Percentiles rank a stretch among this genome's conserved stretches.
Conservation (phyloP, 2,888 invertebrate genomes). For the Craniophora ligustri region DNA sequence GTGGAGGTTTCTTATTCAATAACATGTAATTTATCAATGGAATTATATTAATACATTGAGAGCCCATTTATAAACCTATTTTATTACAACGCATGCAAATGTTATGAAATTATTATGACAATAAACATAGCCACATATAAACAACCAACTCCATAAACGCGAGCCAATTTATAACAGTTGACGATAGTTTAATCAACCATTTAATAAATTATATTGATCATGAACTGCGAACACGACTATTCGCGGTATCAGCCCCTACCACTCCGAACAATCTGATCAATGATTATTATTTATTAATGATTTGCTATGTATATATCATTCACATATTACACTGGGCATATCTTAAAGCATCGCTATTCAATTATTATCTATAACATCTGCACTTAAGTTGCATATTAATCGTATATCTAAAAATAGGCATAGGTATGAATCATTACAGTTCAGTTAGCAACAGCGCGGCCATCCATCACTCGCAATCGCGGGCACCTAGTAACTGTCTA, state of each 20-base stretch:
- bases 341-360: conserved; percentile 25
- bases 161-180: conserved; percentile 24
- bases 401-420: conserved; percentile 33
- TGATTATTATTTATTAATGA: conserved; percentile 38
- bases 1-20: too few relatives aligned
- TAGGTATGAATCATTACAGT: conserved; percentile 52
- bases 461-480: conserved; percentile 56
- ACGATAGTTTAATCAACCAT: conserved; percentile 34
- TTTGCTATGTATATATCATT: conserved; percentile 19
- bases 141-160: conserved; percentile 16
- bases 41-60: too few relatives aligned
- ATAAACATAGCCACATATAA: conserved; percentile 12
- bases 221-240: conserved; percentile 36
- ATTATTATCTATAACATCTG: conserved; percentile 42
- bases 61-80: too few relatives aligned
- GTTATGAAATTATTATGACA: conserved; percentile 8
- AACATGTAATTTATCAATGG: too few relatives aligned
- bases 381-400: conserved; percentile 44
- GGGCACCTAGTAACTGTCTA: conserved; percentile 55
- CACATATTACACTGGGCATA: conserved; percentile 19
- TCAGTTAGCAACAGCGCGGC: conserved; percentile 50
- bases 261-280: conserved; percentile 14
- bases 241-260: conserved; percentile 11
- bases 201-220: conserved; percentile 42
- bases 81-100: too few relatives aligned